Evolutionary conservation across 1,140 invertebrate species (phyloP), one percentile per base, ranked within the genome.

Genomic region (Neodiprion virginianus): DNA sequence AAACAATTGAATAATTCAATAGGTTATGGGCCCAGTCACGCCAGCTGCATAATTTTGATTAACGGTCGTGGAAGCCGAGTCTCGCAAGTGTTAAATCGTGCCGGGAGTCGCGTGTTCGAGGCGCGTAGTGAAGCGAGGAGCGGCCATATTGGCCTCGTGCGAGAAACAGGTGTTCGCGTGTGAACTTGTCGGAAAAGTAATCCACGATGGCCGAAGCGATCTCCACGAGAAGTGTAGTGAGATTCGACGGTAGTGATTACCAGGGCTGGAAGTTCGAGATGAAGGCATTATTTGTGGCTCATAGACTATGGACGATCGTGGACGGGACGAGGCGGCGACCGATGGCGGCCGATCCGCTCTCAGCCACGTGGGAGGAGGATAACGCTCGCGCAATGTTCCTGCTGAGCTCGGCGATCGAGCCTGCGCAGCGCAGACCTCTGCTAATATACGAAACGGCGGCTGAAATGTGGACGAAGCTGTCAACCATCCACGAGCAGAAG

Each of bases 221-320:
- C 14, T 72, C 71, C 21, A 23, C 28, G 47, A 67, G 53, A 49
- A 65, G 67, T 28, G 70, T 75, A 4, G 67, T 69, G 48, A 72
- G 69, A n/a, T 47, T 75, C 47, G 71, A 72, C 21, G 75, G 72
- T 21, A 49, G 49, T 68, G 71, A 74, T 61, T 76, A 67, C 61
- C 75, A 69, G 8, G 53, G 72, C 28, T 76, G 72, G 75, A 76
- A 76, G 70, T 76, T 76, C 71, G 72, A 47, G 17, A 48, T 76
- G 10, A 23, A 1, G 2, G 49, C 75, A 7, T 47, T 76, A 49
- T 70, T 76, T 12, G 47, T 73, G 9, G 75, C 72, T 8, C 61
- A 21, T 49, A 11, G 47, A 68, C 67, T 17, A 73, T 1, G 69
- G 66, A 69, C 71, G 0, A 12, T 48, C 1, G 75, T 74, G 21